phyloP scores from a whole-genome alignment of 1,140 invertebrate genomes.

The Heliconius himera region DNA sequence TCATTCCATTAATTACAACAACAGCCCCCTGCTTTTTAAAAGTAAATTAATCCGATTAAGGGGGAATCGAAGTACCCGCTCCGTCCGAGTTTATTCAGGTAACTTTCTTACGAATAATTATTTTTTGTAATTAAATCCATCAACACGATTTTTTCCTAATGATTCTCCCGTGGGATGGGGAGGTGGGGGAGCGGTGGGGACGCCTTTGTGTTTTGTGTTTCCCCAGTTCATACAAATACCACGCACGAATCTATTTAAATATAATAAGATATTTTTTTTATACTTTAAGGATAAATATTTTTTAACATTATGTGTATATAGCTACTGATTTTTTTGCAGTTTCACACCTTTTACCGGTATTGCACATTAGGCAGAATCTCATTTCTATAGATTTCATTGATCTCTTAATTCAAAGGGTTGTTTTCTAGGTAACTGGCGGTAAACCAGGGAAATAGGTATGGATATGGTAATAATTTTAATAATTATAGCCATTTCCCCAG shows the following conservation, averaged over 20 bases:
- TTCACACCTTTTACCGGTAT: too few relatives aligned
- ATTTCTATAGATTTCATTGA: too few relatives aligned
- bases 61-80: slow-evolving; percentile 80
- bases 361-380: too few relatives aligned
- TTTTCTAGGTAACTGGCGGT: too few relatives aligned
- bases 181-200: slow-evolving; percentile 46
- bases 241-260: background rate
- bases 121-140: slow-evolving; percentile 82
- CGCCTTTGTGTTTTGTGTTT: slow-evolving; percentile 56
- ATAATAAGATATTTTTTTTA: too few relatives aligned
- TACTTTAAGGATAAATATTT: slow-evolving; percentile 29
- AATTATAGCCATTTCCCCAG: too few relatives aligned
- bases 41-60: slow-evolving; percentile 81
- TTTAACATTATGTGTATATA: background rate
- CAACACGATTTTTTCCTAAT: slow-evolving; percentile 82
- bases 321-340: too few relatives aligned
- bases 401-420: too few relatives aligned
- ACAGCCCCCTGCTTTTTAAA: slow-evolving; percentile 78
- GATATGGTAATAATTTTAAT: background rate
- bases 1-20: slow-evolving; percentile 81
- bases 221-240: slow-evolving; percentile 37
- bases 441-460: background rate
- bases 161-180: slow-evolving; percentile 73
- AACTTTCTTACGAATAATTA: slow-evolving; percentile 80
- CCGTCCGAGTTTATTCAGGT: slow-evolving; percentile 77